Evolutionary conservation across 2,888 invertebrate genomes (phyloP).

Genomic region (Chloroclysta siterata): DNA sequence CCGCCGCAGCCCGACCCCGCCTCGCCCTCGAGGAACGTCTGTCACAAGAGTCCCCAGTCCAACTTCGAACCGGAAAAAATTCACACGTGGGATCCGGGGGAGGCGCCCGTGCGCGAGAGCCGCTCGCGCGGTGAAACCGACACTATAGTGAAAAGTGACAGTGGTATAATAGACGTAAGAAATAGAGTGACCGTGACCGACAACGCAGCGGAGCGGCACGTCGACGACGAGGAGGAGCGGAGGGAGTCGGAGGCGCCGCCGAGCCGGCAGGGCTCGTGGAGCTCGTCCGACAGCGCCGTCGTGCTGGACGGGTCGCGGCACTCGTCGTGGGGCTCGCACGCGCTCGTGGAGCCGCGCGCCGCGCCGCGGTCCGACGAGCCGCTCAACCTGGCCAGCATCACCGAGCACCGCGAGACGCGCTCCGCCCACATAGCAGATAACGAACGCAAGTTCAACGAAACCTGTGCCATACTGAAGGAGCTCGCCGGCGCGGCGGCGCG

Average conservation of each 20-base stretch:
- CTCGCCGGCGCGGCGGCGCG: constrained; percentile 76
- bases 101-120: constrained; percentile 60
- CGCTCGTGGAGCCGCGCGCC: no score
- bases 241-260: constrained; percentile 67
- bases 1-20: constrained; percentile 36
- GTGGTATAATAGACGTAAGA: constrained; percentile 77
- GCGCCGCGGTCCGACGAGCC: constrained; percentile 64
- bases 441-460: constrained; percentile 78
- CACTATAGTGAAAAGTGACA: constrained; percentile 81
- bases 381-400: constrained; percentile 70
- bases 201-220: constrained; percentile 88
- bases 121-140: constrained; percentile 67
- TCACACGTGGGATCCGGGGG: constrained; percentile 89
- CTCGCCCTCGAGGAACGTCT: constrained; percentile 62
- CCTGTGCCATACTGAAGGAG: constrained; percentile 86
- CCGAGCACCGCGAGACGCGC: constrained; percentile 62
- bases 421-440: constrained; percentile 62
- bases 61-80: constrained; percentile 78
- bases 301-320: constrained; percentile 90
- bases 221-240: constrained; percentile 81
- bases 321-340: constrained; percentile 92
- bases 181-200: constrained; percentile 80
- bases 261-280: constrained; percentile 90
- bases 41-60: constrained; percentile 60
- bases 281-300: constrained; percentile 91